phyloP scores from a whole-genome alignment of 2,888 invertebrate species.

The Disparrhopalites patrizii region DNA sequence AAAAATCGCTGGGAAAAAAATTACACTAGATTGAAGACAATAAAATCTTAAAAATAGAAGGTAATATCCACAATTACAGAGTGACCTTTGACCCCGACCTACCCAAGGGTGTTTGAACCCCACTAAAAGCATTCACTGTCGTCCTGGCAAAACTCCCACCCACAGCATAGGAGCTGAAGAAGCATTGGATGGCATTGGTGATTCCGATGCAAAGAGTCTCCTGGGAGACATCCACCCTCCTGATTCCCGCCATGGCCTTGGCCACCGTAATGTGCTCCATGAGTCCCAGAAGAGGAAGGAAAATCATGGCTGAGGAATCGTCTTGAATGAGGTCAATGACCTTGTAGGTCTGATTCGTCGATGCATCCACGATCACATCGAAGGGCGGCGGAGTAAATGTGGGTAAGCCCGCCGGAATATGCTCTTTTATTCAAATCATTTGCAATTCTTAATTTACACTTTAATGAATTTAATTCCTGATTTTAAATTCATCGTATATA shows the following conservation, averaged over 20 bases:
- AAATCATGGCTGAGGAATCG: constrained; percentile 42
- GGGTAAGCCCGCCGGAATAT: constrained; percentile 39
- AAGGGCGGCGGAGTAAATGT: constrained; percentile 34
- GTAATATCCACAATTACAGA: no score
- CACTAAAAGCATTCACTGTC: constrained; percentile 41
- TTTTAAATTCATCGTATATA: no score
- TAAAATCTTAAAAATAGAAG: no score
- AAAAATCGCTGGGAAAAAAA: no score
- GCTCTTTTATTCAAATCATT: constrained; percentile 23
- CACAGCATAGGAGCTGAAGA: constrained; percentile 37
- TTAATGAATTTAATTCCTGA: no score
- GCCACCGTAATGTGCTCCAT: constrained; percentile 41
- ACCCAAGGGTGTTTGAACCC: constrained; percentile 39
- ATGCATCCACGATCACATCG: constrained; percentile 31
- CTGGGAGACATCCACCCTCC: constrained; percentile 37
- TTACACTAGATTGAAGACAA: no score
- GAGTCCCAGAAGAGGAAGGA: constrained; percentile 38
- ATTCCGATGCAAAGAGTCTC: constrained; percentile 41
- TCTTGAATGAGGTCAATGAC: constrained; percentile 37
- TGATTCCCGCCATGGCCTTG: constrained; percentile 35
- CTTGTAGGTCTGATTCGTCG: constrained; percentile 30
- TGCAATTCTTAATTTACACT: no score
- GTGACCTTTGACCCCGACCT: no score
- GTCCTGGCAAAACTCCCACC: constrained; percentile 41
- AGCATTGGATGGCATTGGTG: constrained; percentile 34